Evolutionary conservation across 2,113 vertebrate genomes (phyloP), one percentile per base, ranked within the genome.

Genomic region (Oceanodroma tethys): DNA sequence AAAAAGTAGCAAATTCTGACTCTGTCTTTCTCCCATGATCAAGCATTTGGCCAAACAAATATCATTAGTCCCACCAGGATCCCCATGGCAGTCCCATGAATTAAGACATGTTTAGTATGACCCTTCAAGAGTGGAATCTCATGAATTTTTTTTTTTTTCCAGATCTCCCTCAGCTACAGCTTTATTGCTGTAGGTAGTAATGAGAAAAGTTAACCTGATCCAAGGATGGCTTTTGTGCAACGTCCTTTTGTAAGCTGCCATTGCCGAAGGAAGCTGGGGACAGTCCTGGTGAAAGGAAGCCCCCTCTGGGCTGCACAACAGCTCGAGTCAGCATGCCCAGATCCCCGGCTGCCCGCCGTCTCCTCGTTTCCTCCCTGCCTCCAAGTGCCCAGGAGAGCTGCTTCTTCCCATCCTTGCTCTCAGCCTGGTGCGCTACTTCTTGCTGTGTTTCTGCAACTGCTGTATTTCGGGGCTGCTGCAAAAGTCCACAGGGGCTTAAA

Each of bases 1-100:
- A 72, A 82, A 47, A 72, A 50, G 9, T 40, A 86, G 29, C 6
- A 55, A 52, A 50, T 18, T 62, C 60, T 88, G 26, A 55, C 72
- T 63, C 16, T 26, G 9, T 21, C 92, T 95, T 88, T 82, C 56
- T 82, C 67, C 66, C 15, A 62, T 47, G 52, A 40, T 25, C 21
- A 90, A 58, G 16, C 10, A 14, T 16, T 26, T 53, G 26, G 26
- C 13, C 56, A 75, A 85, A 66, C 6, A 74, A 85, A 22, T 58
- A 18, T 21, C 12, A 30, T 66, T 25, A 32, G 16, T 62, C 8
- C 27, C 27, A 62, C 23, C 18, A 66, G 36, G 19, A 81, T 40
- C 38, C 29, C 50, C 7, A 8, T 7, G 14, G 20, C 29, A 48
- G 38, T 67, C 29, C 20, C 2, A 2, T 0, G 1, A 87, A 30